A percentile compares a stretch with the other conserved stretches of the same genome.
Conservation (phyloP, 2,113 vertebrate genomes). For the Megaptera novaeangliae region DNA sequence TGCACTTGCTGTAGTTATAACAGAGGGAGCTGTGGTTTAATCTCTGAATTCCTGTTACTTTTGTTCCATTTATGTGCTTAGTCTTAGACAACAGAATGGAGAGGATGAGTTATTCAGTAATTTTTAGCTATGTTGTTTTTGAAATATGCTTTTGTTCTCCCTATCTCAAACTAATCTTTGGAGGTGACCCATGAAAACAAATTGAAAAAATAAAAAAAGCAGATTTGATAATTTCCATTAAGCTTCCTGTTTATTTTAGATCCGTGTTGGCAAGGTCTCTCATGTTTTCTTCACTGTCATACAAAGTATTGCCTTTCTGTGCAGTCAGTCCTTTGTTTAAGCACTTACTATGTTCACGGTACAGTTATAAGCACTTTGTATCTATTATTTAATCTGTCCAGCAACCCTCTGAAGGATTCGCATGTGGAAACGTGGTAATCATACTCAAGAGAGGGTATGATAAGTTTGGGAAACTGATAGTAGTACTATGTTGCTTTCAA, state of each 20-base stretch:
- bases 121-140: not conserved
- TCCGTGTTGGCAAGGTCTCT: not conserved
- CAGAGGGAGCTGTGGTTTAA: not conserved
- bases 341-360: not conserved
- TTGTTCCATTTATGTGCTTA: not conserved
- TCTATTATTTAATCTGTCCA: not conserved
- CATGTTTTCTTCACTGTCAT: not conserved
- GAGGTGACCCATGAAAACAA: not conserved
- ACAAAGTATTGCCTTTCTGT: not conserved
- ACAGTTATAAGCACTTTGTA: not conserved
- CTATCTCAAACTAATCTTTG: not conserved
- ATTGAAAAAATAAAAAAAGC: not conserved
- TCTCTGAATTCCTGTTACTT: constrained; percentile 15
- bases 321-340: not conserved
- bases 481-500: not conserved
- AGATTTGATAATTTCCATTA: not conserved
- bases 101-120: not conserved
- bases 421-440: not conserved
- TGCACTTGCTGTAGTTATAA: not conserved
- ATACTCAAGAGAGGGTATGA: not conserved
- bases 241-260: not conserved
- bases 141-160: not conserved
- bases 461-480: not conserved
- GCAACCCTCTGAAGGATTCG: not conserved
- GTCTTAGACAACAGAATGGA: not conserved